Evolutionary conservation across 2,797 vertebrate genomes (phyloP).

Genomic region (Melanotaenia parkinsoni): DNA sequence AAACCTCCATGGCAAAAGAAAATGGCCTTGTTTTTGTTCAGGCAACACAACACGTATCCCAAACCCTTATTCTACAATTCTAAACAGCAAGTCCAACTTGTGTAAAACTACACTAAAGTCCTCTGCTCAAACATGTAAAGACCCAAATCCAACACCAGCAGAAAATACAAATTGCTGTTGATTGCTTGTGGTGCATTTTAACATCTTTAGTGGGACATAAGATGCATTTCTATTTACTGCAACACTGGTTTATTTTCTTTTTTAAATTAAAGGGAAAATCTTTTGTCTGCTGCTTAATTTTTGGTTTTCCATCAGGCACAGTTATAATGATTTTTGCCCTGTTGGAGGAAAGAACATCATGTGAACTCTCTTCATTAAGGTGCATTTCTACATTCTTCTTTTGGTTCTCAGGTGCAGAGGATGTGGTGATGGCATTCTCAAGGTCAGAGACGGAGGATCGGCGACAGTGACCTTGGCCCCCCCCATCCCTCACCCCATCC

Average conservation of each 20-base stretch:
- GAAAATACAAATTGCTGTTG: neutral
- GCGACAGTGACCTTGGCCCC: conserved; percentile 88
- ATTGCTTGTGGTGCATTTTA: neutral
- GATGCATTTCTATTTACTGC: neutral
- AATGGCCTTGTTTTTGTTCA: neutral
- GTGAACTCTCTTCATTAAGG: too few relatives aligned
- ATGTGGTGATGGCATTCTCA: conserved; percentile 99
- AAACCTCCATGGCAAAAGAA: too few relatives aligned
- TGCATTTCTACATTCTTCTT: neutral
- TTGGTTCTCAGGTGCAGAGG: conserved; percentile 90
- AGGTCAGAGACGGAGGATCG: conserved; percentile 97
- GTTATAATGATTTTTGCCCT: neutral
- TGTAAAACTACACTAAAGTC: neutral
- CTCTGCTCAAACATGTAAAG: neutral
- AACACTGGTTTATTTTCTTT: neutral
- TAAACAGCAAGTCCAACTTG: neutral
- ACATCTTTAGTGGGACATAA: neutral
- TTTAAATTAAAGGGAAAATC: neutral
- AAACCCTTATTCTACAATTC: neutral
- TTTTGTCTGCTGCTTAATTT: neutral
- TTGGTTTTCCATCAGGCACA: neutral
- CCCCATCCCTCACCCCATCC: conserved; percentile 32
- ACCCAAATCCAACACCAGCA: neutral
- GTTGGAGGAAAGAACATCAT: too few relatives aligned
- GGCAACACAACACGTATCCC: neutral